Evolutionary conservation across 2,113 vertebrate species (phyloP).

Genomic region (Oenanthe oenanthe): DNA sequence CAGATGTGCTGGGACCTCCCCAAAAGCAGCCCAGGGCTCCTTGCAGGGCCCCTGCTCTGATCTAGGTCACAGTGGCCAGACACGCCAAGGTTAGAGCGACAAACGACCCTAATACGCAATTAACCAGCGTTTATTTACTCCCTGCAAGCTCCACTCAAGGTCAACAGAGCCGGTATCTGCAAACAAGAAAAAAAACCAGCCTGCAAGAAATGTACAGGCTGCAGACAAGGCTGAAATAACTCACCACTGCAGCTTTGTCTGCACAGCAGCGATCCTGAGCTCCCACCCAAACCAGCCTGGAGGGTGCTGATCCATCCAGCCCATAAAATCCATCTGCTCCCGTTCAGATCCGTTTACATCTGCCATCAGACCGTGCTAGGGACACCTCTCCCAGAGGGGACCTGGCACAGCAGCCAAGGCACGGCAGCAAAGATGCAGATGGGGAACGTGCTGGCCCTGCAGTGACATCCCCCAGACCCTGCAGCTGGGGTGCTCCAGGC

Average conservation of each 20-base stretch:
- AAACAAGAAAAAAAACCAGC: background rate
- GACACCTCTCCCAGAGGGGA: background rate
- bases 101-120: background rate
- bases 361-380: fast-evolving
- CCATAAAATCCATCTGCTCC: slow-evolving; percentile 7
- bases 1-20: fast-evolving
- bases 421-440: fast-evolving
- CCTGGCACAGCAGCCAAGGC: fast-evolving
- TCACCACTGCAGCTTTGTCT: background rate
- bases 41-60: background rate
- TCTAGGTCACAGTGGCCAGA: background rate
- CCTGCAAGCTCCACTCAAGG: slow-evolving; percentile 31
- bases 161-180: background rate
- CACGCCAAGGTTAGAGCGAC: slow-evolving; percentile 25
- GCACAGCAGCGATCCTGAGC: fast-evolving
- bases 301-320: background rate
- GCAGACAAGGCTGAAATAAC: background rate
- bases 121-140: slow-evolving; percentile 41
- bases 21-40: background rate
- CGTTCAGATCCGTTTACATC: background rate
- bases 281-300: background rate
- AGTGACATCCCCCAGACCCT: fast-evolving
- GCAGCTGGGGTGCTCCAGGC: fast-evolving
- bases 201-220: background rate
- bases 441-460: fast-evolving